phyloP scores from a whole-genome alignment of 2,797 vertebrate species.

The Glyptemys insculpta region DNA sequence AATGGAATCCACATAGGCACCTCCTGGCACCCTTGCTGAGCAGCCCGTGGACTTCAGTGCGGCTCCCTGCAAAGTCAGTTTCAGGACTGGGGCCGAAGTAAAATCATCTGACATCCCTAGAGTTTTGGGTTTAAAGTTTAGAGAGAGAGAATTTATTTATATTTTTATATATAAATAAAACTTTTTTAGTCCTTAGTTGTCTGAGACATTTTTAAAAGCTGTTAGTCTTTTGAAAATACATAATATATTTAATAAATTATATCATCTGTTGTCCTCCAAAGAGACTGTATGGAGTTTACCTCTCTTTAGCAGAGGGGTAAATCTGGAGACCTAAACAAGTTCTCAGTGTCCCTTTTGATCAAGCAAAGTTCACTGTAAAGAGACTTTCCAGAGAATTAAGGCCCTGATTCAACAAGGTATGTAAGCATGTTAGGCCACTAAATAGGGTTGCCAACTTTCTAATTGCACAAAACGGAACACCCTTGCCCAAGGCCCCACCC shows the following conservation, averaged over 20 bases:
- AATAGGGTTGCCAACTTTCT: too few species aligned
- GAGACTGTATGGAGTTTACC: neutral
- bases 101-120: neutral
- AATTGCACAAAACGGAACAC: too few species aligned
- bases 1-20: neutral
- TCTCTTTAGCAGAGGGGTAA: neutral
- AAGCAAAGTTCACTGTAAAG: neutral
- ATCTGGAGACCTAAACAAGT: neutral
- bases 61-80: neutral
- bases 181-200: neutral
- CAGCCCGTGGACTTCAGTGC: neutral
- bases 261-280: neutral
- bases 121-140: neutral
- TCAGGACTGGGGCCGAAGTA: neutral
- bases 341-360: neutral
- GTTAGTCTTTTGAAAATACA: neutral
- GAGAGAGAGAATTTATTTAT: neutral
- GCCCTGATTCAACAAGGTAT: neutral
- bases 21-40: neutral
- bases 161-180: neutral
- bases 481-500: too few species aligned
- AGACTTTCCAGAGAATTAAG: neutral
- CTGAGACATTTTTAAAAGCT: neutral
- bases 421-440: too few species aligned
- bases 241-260: neutral